These are phyloP conservation scores for Tapirus indicus DNA, from an alignment of 2,797 vertebrate species.

Conservation along the genomic window DNA sequence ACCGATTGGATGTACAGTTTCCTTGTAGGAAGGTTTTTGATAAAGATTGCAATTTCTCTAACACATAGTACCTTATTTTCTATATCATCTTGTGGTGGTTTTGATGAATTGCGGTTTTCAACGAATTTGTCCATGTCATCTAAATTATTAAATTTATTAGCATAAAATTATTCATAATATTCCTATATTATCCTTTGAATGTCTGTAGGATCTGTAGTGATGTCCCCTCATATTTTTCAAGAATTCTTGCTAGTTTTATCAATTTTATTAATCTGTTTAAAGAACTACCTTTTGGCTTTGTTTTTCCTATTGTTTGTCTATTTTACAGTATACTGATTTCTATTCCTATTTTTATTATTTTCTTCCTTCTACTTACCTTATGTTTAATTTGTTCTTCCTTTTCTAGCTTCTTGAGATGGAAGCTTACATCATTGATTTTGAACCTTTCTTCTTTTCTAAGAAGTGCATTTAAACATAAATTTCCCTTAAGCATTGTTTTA, in stretches of 20 bases:
- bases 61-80: background rate
- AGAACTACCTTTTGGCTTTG: background rate
- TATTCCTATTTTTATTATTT: constrained; percentile 27
- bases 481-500: background rate
- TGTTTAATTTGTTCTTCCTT: constrained; percentile 19
- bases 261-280: constrained; percentile 31
- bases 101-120: constrained; percentile 29
- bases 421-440: background rate
- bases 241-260: background rate
- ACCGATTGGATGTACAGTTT: background rate
- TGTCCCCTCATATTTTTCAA: background rate
- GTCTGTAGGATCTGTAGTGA: background rate
- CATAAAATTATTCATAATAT: background rate
- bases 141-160: background rate
- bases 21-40: constrained; percentile 7
- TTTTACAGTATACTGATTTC: background rate
- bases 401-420: constrained; percentile 3
- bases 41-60: constrained; percentile 37
- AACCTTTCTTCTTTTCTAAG: constrained; percentile 27
- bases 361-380: background rate
- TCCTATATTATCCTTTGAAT: background rate
- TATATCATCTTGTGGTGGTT: background rate
- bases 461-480: background rate
- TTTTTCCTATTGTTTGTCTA: constrained; percentile 2
- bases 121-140: background rate